These are phyloP conservation scores for Malurus elegans DNA, from an alignment of 2,113 vertebrate genomes.

Conservation along the genomic window DNA sequence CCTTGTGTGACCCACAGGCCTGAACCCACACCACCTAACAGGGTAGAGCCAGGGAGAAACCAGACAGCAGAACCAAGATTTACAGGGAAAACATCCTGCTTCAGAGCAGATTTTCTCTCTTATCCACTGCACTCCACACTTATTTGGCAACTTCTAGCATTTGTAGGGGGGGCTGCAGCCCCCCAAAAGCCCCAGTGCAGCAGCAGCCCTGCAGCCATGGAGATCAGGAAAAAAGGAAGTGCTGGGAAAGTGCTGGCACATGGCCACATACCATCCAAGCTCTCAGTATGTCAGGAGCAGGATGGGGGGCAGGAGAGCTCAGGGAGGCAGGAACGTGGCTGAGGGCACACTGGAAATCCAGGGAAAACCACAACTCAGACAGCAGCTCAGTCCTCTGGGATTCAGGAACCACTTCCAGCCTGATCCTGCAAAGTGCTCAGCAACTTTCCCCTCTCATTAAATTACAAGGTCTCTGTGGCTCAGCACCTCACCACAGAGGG, in stretches of 20 bases:
- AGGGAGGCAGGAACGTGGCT: background rate
- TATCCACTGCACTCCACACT: background rate
- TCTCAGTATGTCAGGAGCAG: background rate
- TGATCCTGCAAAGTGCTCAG: background rate
- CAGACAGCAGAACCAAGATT: background rate
- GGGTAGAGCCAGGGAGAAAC: background rate
- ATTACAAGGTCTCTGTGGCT: background rate
- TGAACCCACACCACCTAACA: background rate
- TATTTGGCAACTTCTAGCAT: background rate
- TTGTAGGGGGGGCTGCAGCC: background rate
- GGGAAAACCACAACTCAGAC: background rate
- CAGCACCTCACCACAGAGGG: background rate
- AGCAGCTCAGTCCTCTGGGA: background rate
- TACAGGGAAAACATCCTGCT: background rate
- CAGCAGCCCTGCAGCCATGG: background rate
- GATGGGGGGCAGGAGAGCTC: background rate
- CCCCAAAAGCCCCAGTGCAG: background rate
- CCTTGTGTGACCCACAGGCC: background rate
- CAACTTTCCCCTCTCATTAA: background rate
- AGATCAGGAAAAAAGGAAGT: background rate
- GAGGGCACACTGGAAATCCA: background rate
- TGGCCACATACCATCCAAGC: background rate
- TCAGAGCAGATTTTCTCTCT: background rate
- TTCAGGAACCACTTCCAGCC: slow-evolving; percentile 33
- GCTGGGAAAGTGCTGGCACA: background rate